Evolutionary conservation across 2,888 invertebrate genomes (phyloP), one percentile per base, ranked within the genome.

Genomic region (Thera obeliscata): DNA sequence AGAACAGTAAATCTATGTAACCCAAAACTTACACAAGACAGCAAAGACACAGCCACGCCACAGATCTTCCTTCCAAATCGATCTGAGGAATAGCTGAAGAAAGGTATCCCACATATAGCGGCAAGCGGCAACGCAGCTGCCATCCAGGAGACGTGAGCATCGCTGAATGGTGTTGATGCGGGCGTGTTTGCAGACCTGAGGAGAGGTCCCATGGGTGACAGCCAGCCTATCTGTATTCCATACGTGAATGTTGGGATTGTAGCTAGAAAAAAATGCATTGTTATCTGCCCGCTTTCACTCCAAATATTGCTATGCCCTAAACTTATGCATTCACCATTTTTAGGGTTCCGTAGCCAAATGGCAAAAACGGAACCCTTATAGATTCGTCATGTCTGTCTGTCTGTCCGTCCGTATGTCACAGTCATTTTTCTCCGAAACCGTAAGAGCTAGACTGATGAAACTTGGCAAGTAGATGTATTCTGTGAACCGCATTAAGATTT

Each of bases 161-260:
- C 80, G 0, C 83, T 79, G 63, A 94, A 77, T 0, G 89, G 87
- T 43, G 73, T 70, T 0, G 76, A 76, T 12, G 91, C 82, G 2
- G 92, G 91, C 1, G 82, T 66, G 1, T 73, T 56, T 0, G 74
- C 60, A 0, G 92, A 89, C 72, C 90, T 85, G 64, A 94, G 85
- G 22, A 91, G 80, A 0, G 87, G 87, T 0, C 92, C 85, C 79
- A 92, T 93, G 0, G 94, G 94, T 0, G 94, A 94, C 2, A 94
- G 80, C 94, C 94, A 94, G 38, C 94, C 94, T 8, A 93, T 87
- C 70, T 91, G 91, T 36, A 91, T 89, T 43, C 94, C 94, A 62
- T 94, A 90, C 35, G 90, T 91, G 76, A 94, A 92, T 2, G 93
- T 89, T 7, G 94, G 90, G 46, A 94, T 80, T 33, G 94, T 93